A percentile compares a stretch with the other conserved stretches of the same genome.
Evolutionary conservation across 2,797 vertebrate species (phyloP).

Genomic region (Rhodeus uyekii): DNA sequence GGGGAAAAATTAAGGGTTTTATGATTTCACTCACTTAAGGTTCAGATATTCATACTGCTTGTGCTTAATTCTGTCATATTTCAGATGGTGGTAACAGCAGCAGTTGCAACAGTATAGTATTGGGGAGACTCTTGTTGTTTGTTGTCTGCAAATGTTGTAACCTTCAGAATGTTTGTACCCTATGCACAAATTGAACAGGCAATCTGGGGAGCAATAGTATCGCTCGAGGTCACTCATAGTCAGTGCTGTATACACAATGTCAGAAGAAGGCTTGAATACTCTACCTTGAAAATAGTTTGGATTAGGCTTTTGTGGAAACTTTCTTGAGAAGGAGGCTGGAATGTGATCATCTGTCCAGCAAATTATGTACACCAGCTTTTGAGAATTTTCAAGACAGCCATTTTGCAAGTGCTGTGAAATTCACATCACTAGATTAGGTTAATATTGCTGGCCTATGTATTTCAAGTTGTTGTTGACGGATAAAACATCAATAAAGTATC

Average conservation of each 20-base stretch:
- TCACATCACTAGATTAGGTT: no score
- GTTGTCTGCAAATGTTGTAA: background rate
- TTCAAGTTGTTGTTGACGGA: no score
- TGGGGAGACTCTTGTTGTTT: background rate
- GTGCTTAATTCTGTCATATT: background rate
- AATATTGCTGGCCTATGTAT: no score
- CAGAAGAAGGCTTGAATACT: background rate
- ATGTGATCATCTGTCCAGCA: background rate
- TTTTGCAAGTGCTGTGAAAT: background rate
- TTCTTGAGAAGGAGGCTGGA: background rate
- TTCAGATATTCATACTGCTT: background rate
- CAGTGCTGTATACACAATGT: background rate
- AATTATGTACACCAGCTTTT: background rate
- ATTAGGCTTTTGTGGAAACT: background rate
- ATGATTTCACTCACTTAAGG: background rate
- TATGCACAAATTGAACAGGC: constrained; percentile 62
- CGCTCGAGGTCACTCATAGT: constrained; percentile 56
- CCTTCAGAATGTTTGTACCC: constrained; percentile 37
- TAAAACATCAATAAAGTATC: no score
- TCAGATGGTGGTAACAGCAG: background rate
- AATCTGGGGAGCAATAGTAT: constrained; percentile 62
- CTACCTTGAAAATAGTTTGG: background rate
- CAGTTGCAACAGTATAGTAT: background rate
- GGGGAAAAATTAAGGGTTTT: background rate
- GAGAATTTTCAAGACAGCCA: background rate